Evolutionary conservation across 2,797 vertebrate species (phyloP).

Genomic region (Molossus alvarezi): DNA sequence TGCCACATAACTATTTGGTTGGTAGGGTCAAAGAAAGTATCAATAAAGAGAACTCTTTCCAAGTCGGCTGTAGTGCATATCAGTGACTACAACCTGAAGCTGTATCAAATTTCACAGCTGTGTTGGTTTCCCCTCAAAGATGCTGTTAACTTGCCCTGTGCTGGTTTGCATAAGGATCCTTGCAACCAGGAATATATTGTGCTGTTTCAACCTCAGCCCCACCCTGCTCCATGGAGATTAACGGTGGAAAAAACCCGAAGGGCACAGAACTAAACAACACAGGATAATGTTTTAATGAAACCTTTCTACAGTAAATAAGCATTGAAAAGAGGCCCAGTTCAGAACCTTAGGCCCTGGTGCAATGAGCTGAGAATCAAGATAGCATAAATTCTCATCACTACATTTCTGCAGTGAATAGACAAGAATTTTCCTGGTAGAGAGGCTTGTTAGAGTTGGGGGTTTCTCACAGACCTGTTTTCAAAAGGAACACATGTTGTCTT

Average conservation of each 20-base stretch:
- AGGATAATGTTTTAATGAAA: background rate
- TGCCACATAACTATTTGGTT: background rate
- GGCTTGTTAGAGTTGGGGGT: background rate
- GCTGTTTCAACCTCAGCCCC: constrained; percentile 3
- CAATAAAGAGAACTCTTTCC: background rate
- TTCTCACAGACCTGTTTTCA: background rate
- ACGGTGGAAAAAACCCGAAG: constrained; percentile 43
- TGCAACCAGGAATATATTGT: background rate
- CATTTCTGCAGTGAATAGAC: background rate
- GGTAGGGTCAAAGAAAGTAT: constrained; percentile 37
- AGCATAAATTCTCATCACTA: background rate
- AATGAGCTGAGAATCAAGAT: background rate
- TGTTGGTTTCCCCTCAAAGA: background rate
- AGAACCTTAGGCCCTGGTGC: background rate
- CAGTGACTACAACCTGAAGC: background rate
- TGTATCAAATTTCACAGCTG: background rate
- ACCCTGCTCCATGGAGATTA: constrained; percentile 65
- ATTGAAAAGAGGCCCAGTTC: background rate
- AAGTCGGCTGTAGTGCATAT: background rate
- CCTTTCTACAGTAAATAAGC: constrained; percentile 25
- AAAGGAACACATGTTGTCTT: background rate
- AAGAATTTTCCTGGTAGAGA: background rate
- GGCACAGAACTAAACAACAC: background rate
- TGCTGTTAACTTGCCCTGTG: background rate
- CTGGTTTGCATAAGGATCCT: background rate